Percentiles rank a stretch among this genome's conserved stretches.
These are phyloP conservation scores for Hippocampus barbouri DNA, from an alignment of 2,113 vertebrate species.

Conservation along the genomic window DNA sequence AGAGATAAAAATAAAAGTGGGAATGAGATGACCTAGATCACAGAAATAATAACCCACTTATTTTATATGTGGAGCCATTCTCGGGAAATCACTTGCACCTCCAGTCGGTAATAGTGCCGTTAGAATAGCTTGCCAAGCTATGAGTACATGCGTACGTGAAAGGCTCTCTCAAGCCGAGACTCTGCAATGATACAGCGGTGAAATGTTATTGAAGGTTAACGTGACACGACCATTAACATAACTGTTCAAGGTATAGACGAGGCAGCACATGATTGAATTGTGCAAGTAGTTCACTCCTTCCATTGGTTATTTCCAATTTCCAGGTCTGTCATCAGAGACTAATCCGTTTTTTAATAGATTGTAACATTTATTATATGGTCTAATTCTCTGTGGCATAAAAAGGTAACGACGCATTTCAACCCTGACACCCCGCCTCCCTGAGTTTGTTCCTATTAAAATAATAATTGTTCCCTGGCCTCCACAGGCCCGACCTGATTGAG, in stretches of 20 bases:
- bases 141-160: slow-evolving; percentile 5
- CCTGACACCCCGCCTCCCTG: not conserved
- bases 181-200: not conserved
- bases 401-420: not conserved
- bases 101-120: slow-evolving; percentile 34
- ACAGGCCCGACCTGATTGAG: slow-evolving; percentile 85
- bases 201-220: slow-evolving; percentile 6
- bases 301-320: slow-evolving; percentile 8
- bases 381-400: not conserved
- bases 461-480: slow-evolving; percentile 15
- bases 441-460: slow-evolving; percentile 16
- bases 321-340: not conserved
- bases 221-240: slow-evolving; percentile 11
- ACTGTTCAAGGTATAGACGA: slow-evolving; percentile 12
- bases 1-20: slow-evolving; percentile 45
- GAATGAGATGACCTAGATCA: slow-evolving; percentile 69
- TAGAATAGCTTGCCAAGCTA: not conserved
- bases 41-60: slow-evolving; percentile 59
- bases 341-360: not conserved
- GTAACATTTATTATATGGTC: not conserved
- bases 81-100: slow-evolving; percentile 39
- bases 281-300: not conserved
- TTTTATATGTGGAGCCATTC: slow-evolving; percentile 29
- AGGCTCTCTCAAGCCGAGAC: not conserved
- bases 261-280: not conserved